A percentile compares a stretch with the other conserved stretches of the same genome.
These are phyloP conservation scores for Orientallactaga sibirica DNA, from an alignment of 2,797 vertebrate species.

Conservation along the genomic window DNA sequence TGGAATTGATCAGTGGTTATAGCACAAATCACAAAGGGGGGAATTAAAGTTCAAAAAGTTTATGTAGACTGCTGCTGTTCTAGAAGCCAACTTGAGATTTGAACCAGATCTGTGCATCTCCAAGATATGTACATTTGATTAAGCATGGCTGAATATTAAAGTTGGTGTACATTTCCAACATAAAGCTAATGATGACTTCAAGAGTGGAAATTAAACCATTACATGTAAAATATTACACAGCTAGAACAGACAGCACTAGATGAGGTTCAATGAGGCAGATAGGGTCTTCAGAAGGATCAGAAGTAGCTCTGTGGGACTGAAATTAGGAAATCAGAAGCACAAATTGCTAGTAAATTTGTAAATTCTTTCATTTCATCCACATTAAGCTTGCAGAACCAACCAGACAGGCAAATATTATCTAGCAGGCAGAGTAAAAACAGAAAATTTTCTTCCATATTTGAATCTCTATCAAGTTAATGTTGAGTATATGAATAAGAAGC, in stretches of 20 bases:
- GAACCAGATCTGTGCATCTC: not conserved
- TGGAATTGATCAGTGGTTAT: constrained; percentile 9
- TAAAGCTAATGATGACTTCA: not conserved
- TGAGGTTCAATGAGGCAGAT: not conserved
- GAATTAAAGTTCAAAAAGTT: constrained; percentile 5
- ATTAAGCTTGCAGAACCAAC: not conserved
- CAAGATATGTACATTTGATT: not conserved
- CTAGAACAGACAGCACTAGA: not conserved
- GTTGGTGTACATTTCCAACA: not conserved
- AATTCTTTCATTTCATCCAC: not conserved
- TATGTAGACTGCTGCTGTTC: constrained; percentile 1
- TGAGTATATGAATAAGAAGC: not conserved
- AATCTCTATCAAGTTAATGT: not conserved
- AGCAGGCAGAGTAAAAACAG: not conserved
- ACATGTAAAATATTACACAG: not conserved
- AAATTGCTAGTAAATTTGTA: not conserved
- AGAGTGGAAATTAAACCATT: constrained; percentile 4
- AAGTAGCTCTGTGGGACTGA: not conserved
- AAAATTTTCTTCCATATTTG: not conserved
- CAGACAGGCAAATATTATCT: not conserved
- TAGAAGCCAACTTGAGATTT: constrained; percentile 5
- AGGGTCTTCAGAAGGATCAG: not conserved
- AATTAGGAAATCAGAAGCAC: not conserved
- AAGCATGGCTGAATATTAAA: not conserved
- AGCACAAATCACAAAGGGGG: not conserved